Conservation (phyloP, 2,113 vertebrate species). For the Plectropomus leopardus region DNA sequence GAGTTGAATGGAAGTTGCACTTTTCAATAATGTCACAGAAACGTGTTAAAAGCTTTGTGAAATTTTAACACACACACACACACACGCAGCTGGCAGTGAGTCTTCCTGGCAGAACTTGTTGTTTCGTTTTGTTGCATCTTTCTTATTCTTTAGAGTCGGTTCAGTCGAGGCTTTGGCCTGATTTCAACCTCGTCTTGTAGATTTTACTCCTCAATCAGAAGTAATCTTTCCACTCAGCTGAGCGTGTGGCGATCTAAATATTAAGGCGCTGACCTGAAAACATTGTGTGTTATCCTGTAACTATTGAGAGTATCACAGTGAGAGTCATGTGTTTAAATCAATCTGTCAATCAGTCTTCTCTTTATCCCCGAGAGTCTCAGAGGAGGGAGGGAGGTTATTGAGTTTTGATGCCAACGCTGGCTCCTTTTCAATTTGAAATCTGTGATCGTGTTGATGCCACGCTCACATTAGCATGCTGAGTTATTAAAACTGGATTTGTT, state of each 20-base stretch:
- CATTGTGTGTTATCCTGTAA: neutral
- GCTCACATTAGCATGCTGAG: too few species aligned
- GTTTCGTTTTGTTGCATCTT: neutral
- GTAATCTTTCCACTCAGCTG: neutral
- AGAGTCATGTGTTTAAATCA: neutral
- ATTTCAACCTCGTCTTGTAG: neutral
- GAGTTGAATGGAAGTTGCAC: constrained; percentile 51
- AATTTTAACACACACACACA: neutral
- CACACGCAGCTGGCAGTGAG: neutral
- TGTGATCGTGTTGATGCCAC: too few species aligned
- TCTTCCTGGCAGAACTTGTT: neutral
- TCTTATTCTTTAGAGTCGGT: too few species aligned
- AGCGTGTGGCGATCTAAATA: neutral
- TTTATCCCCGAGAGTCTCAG: too few species aligned
- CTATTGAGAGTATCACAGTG: neutral
- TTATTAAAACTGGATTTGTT: too few species aligned
- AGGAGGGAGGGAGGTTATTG: too few species aligned
- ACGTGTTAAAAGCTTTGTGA: constrained; percentile 44
- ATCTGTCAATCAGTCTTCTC: neutral
- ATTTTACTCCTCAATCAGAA: neutral
- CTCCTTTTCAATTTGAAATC: too few species aligned
- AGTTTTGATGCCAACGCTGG: too few species aligned
- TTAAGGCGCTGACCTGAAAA: neutral
- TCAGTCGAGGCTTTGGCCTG: neutral
- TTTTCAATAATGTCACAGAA: constrained; percentile 53